A percentile compares a stretch with the other conserved stretches of the same genome.
These are phyloP conservation scores for Drosophila buzzatii DNA, from an alignment of 2,888 invertebrate genomes.

Conservation along the genomic window DNA sequence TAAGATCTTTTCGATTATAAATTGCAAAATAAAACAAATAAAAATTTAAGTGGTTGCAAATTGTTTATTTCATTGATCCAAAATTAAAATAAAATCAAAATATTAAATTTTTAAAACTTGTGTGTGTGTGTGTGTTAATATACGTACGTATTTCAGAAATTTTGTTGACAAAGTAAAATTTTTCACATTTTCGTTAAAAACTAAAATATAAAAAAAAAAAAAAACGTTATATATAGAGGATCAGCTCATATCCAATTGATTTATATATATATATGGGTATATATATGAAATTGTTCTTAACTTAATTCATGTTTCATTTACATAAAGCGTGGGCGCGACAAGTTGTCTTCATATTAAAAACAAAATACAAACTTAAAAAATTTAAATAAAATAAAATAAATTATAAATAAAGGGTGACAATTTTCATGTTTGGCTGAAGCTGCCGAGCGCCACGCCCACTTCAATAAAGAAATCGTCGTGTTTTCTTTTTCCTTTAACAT, in stretches of 20 bases:
- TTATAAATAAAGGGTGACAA: slow-evolving; percentile 3
- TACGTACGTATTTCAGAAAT: slow-evolving; percentile 35
- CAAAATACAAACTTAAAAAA: slow-evolving; percentile 26
- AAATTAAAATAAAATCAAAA: slow-evolving; percentile 25
- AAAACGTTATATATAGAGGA: slow-evolving; percentile 4
- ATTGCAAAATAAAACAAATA: slow-evolving; percentile 42
- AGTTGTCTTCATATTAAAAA: background rate
- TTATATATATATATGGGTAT: background rate
- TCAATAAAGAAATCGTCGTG: slow-evolving; percentile 28
- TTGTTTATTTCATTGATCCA: slow-evolving; percentile 48
- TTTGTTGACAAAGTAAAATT: slow-evolving; percentile 59
- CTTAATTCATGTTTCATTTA: slow-evolving; percentile 9
- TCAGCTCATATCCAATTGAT: slow-evolving; percentile 25
- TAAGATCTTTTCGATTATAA: slow-evolving; percentile 9
- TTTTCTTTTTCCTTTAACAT: slow-evolving; percentile 13
- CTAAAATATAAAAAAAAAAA: slow-evolving; percentile 14
- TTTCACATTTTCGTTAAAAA: slow-evolving; percentile 42
- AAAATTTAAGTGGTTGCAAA: slow-evolving; percentile 33
- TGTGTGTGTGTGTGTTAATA: background rate
- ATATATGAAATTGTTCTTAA: slow-evolving; percentile 8
- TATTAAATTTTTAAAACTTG: slow-evolving; percentile 35
- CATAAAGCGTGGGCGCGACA: slow-evolving; percentile 31
- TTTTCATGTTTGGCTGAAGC: background rate
- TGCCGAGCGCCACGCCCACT: slow-evolving; percentile 23
- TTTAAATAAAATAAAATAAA: slow-evolving; percentile 6